phyloP scores from a whole-genome alignment of 2,113 vertebrate genomes.

The Chloroceryle aenea region DNA sequence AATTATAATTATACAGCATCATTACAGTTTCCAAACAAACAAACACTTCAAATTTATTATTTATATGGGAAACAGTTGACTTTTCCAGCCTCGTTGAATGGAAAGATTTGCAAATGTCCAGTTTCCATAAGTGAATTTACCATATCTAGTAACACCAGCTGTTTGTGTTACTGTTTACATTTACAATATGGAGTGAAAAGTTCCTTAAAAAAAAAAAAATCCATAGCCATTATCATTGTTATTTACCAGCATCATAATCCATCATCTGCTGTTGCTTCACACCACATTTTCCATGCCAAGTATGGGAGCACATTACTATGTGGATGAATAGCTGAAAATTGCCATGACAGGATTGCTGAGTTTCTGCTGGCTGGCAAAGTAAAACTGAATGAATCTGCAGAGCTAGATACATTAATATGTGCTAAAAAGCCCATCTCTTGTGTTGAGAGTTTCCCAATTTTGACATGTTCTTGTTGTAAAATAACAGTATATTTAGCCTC shows the following conservation, averaged over 20 bases:
- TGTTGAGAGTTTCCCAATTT: neutral
- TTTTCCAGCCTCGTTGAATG: neutral
- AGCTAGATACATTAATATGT: neutral
- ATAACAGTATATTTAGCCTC: neutral
- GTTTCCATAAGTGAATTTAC: neutral
- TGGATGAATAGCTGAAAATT: constrained; percentile 62
- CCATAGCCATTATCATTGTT: constrained; percentile 62
- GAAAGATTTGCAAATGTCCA: constrained; percentile 1
- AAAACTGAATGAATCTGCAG: neutral
- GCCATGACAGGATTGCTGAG: neutral
- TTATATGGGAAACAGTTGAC: neutral
- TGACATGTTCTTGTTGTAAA: neutral
- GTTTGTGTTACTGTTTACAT: constrained; percentile 20
- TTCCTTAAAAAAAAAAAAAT: constrained; percentile 37
- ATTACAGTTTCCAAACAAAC: too few species aligned
- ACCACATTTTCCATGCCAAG: constrained; percentile 37
- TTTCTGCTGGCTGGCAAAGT: neutral
- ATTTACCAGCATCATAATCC: constrained; percentile 61
- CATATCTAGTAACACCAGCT: constrained; percentile 46
- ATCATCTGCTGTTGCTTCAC: constrained; percentile 55
- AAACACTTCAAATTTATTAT: too few species aligned
- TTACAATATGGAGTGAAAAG: neutral
- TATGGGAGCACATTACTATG: neutral
- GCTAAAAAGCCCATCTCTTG: neutral
- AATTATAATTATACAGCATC: too few species aligned